These are phyloP conservation scores for Umimayanthus chanpuru DNA, from an alignment of 92 coral and sea anemone genomes.

Conservation along the genomic window DNA sequence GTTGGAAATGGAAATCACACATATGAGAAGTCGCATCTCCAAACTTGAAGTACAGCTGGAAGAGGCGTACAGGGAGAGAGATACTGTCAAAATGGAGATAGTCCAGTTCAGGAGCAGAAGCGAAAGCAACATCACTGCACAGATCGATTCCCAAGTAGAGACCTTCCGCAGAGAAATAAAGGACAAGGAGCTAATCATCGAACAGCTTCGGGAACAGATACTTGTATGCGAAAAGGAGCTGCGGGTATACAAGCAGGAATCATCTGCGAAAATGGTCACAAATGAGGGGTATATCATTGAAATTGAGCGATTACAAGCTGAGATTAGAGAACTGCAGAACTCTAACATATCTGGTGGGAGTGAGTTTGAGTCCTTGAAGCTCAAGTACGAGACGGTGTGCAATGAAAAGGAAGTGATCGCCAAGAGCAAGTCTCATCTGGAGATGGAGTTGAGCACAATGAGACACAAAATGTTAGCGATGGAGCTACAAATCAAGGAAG, in stretches of 20 bases:
- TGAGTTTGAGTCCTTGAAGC: conserved; percentile 54
- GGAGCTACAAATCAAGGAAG: conserved; percentile 23
- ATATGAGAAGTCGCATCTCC: conserved; percentile 52
- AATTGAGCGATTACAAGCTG: conserved; percentile 6
- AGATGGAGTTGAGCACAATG: conserved; percentile 24
- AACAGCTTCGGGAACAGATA: conserved; percentile 74
- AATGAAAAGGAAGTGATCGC: conserved; percentile 41
- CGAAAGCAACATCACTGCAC: not conserved
- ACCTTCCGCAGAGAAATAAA: conserved; percentile 69
- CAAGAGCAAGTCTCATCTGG: conserved; percentile 15
- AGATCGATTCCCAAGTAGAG: conserved; percentile 58
- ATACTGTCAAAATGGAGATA: conserved; percentile 23
- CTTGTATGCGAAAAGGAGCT: conserved; percentile 77
- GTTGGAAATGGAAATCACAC: conserved; percentile 49
- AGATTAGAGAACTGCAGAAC: conserved; percentile 26
- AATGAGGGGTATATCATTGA: conserved; percentile 2
- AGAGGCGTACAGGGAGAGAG: conserved; percentile 46
- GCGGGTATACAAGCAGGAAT: conserved; percentile 54
- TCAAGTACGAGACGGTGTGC: conserved; percentile 46
- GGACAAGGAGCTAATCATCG: conserved; percentile 79
- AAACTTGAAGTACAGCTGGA: conserved; percentile 50
- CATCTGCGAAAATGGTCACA: conserved; percentile 17
- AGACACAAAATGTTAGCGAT: conserved; percentile 18
- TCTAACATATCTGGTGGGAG: conserved; percentile 21
- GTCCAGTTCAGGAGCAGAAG: conserved; percentile 29